Evolutionary conservation across 2,113 vertebrate genomes (phyloP).

Genomic region (Pituophis catenifer): DNA sequence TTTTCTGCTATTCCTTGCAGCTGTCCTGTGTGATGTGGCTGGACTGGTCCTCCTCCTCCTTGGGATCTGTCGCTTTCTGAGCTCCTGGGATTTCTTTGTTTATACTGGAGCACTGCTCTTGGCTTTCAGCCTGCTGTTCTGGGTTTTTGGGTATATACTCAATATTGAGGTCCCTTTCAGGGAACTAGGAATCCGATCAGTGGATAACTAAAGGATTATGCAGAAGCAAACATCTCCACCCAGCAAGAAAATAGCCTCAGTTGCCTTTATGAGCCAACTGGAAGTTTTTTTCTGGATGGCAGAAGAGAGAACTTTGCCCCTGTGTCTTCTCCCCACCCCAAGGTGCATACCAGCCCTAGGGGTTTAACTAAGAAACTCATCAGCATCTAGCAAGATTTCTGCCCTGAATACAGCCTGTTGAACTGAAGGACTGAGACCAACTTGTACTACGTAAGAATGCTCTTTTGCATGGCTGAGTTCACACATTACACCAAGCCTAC

Average conservation of each 20-base stretch:
- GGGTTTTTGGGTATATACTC: conserved; percentile 82
- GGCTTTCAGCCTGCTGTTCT: conserved; percentile 79
- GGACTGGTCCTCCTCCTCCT: conserved; percentile 77
- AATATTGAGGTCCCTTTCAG: conserved; percentile 71
- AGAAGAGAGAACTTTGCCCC: not conserved
- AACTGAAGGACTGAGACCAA: not conserved
- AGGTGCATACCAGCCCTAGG: not conserved
- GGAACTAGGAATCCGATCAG: conserved; percentile 62
- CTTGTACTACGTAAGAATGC: not conserved
- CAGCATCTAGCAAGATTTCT: not conserved
- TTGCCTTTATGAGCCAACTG: not conserved
- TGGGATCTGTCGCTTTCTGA: conserved; percentile 72
- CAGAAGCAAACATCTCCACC: not conserved
- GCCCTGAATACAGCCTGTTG: not conserved
- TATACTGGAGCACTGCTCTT: conserved; percentile 78
- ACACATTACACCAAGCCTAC: not conserved
- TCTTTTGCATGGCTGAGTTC: not conserved
- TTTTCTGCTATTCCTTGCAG: conserved; percentile 58
- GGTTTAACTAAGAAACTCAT: not conserved
- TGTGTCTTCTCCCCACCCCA: not conserved
- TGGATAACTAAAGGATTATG: not conserved
- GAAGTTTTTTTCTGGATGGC: not conserved
- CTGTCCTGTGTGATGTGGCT: conserved; percentile 68
- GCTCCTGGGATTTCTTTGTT: conserved; percentile 84
- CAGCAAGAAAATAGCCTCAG: not conserved